Conservation (phyloP, 2,888 invertebrate genomes). For the Iphiclides podalirius region DNA sequence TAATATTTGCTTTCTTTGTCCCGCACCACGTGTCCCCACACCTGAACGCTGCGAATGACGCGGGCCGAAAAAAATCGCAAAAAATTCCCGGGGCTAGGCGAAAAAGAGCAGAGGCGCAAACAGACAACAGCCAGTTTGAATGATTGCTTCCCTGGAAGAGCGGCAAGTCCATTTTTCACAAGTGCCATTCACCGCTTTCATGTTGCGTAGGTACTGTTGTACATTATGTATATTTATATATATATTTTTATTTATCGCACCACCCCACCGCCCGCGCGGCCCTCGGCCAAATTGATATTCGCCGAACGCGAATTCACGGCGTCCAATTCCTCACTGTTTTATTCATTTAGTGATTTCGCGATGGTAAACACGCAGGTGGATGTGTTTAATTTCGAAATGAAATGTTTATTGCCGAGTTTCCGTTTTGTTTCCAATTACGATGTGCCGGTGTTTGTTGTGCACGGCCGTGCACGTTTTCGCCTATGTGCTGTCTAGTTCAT, state of each 20-base stretch:
- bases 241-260: slow-evolving; percentile 69
- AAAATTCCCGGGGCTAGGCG: slow-evolving; percentile 61
- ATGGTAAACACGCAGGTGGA: slow-evolving; percentile 76
- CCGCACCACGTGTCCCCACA: slow-evolving; percentile 75
- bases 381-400: slow-evolving; percentile 79
- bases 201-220: slow-evolving; percentile 64
- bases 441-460: slow-evolving; percentile 44
- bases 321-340: slow-evolving; percentile 73
- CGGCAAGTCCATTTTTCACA: slow-evolving; percentile 80
- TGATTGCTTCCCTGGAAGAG: slow-evolving; percentile 80
- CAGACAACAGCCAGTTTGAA: slow-evolving; percentile 79
- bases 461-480: slow-evolving; percentile 38
- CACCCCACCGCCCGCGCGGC: slow-evolving; percentile 47
- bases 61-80: slow-evolving; percentile 66
- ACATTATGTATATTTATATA: slow-evolving; percentile 55
- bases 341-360: slow-evolving; percentile 77
- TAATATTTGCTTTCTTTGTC: slow-evolving; percentile 78
- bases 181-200: slow-evolving; percentile 79
- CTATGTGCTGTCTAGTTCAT: slow-evolving; percentile 31
- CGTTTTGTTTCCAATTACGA: slow-evolving; percentile 63
- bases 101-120: slow-evolving; percentile 77
- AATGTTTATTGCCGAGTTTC: slow-evolving; percentile 74
- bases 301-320: slow-evolving; percentile 69
- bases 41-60: slow-evolving; percentile 78
- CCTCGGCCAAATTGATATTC: slow-evolving; percentile 75